phyloP scores from a whole-genome alignment of 2,113 vertebrate genomes.

The Pseudorhombus dupliciocellatus region DNA sequence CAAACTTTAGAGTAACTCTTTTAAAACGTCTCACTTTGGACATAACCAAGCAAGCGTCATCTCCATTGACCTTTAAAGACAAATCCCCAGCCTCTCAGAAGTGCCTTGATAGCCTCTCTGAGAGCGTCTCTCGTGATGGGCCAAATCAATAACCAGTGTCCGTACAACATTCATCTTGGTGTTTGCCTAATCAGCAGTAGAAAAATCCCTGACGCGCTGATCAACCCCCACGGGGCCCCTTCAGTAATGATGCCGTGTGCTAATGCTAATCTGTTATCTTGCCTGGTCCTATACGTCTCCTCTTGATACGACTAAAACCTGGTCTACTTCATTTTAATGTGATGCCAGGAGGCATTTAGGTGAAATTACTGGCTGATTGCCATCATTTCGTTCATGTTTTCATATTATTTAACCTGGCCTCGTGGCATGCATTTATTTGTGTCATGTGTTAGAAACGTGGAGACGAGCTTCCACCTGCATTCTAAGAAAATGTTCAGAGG shows the following conservation, averaged over 20 bases:
- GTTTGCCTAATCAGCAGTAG: slow-evolving; percentile 72
- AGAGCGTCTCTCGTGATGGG: slow-evolving; percentile 62
- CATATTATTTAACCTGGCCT: background rate
- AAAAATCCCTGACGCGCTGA: slow-evolving; percentile 50
- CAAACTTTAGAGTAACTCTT: slow-evolving; percentile 21
- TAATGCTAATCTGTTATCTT: slow-evolving; percentile 46
- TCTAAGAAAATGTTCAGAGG: slow-evolving; percentile 41
- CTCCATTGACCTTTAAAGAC: slow-evolving; percentile 68
- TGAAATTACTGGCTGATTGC: too few relatives aligned
- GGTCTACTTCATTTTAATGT: too few relatives aligned
- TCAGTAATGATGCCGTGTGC: slow-evolving; percentile 48
- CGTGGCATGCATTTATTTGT: slow-evolving; percentile 45
- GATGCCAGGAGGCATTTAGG: too few relatives aligned
- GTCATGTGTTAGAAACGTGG: slow-evolving; percentile 25
- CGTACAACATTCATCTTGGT: slow-evolving; percentile 72
- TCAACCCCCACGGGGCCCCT: slow-evolving; percentile 46
- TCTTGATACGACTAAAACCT: too few relatives aligned
- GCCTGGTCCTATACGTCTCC: slow-evolving; percentile 3
- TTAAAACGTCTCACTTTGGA: slow-evolving; percentile 30
- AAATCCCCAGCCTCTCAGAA: slow-evolving; percentile 33
- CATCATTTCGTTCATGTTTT: too few relatives aligned
- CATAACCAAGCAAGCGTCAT: slow-evolving; percentile 40
- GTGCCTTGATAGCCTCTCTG: slow-evolving; percentile 58
- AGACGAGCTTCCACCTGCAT: slow-evolving; percentile 21
- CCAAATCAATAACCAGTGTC: slow-evolving; percentile 75